Conservation (phyloP, 2,797 vertebrate genomes). For the Cyprinodon diabolis region DNA sequence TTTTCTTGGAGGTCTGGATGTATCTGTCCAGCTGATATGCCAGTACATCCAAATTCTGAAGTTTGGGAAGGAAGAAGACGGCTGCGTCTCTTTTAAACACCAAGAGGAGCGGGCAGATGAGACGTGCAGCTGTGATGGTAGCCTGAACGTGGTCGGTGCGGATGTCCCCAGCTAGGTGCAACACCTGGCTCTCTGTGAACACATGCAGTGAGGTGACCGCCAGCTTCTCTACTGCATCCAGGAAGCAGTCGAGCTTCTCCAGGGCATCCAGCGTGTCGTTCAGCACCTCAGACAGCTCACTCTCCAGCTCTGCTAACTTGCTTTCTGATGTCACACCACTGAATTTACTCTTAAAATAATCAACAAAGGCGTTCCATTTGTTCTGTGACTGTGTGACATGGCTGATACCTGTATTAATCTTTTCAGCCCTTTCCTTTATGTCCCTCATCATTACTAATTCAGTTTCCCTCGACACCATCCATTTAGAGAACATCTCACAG, state of each 20-base stretch:
- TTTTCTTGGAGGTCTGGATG: slow-evolving; percentile 47
- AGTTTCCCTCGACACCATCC: slow-evolving; percentile 55
- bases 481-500: slow-evolving; percentile 48
- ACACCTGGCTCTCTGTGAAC: slow-evolving; percentile 54
- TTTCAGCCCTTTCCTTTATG: slow-evolving; percentile 61
- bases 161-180: slow-evolving; percentile 39
- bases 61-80: slow-evolving; percentile 69
- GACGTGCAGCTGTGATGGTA: slow-evolving; percentile 45
- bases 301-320: slow-evolving; percentile 48
- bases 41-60: slow-evolving; percentile 70
- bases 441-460: slow-evolving; percentile 64
- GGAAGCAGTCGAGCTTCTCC: slow-evolving; percentile 63
- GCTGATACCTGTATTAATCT: slow-evolving; percentile 31
- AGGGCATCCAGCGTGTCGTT: slow-evolving; percentile 62
- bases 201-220: slow-evolving; percentile 72
- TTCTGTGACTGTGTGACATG: slow-evolving; percentile 47
- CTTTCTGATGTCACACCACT: slow-evolving; percentile 31
- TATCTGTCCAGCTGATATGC: slow-evolving; percentile 69
- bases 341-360: slow-evolving; percentile 55
- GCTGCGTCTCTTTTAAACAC: slow-evolving; percentile 67
- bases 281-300: slow-evolving; percentile 64
- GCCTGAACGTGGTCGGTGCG: slow-evolving; percentile 32
- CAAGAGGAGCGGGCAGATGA: slow-evolving; percentile 59
- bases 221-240: slow-evolving; percentile 77
- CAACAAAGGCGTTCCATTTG: slow-evolving; percentile 46